A percentile compares a stretch with the other conserved stretches of the same genome.
Conservation (phyloP, 2,113 vertebrate species). For the Solenodon paradoxus region DNA sequence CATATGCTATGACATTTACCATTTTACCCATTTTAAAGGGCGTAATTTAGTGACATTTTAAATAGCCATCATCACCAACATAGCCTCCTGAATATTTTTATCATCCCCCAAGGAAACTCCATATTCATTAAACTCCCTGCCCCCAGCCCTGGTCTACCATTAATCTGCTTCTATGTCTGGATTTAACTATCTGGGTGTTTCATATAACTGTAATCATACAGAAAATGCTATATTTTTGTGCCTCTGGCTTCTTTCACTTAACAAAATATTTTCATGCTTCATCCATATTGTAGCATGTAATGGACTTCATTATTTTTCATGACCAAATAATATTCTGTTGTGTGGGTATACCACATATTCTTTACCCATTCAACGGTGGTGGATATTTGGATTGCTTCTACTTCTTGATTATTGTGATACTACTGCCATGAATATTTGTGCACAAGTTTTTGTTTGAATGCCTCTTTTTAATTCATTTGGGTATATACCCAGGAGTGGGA, state of each 20-base stretch:
- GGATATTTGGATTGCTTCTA: background rate
- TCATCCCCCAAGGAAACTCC: background rate
- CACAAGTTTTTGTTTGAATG: background rate
- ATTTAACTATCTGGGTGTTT: background rate
- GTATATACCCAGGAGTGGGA: background rate
- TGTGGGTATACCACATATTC: background rate
- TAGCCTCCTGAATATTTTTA: background rate
- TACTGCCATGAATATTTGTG: too few relatives aligned
- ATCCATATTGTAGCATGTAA: background rate
- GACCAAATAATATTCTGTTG: background rate
- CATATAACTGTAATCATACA: background rate
- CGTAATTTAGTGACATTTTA: background rate
- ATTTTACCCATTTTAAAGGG: background rate
- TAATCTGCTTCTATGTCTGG: background rate
- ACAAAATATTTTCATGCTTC: background rate
- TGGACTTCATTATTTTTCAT: background rate
- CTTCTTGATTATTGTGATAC: background rate
- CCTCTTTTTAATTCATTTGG: background rate
- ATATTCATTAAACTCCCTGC: background rate
- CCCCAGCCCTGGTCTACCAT: too few relatives aligned
- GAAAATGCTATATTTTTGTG: background rate
- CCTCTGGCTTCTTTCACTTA: background rate
- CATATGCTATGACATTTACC: background rate
- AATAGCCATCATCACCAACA: fast-evolving
- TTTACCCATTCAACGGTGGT: background rate